Evolutionary conservation across 2,888 invertebrate genomes (phyloP).

Genomic region (Antitype chi): DNA sequence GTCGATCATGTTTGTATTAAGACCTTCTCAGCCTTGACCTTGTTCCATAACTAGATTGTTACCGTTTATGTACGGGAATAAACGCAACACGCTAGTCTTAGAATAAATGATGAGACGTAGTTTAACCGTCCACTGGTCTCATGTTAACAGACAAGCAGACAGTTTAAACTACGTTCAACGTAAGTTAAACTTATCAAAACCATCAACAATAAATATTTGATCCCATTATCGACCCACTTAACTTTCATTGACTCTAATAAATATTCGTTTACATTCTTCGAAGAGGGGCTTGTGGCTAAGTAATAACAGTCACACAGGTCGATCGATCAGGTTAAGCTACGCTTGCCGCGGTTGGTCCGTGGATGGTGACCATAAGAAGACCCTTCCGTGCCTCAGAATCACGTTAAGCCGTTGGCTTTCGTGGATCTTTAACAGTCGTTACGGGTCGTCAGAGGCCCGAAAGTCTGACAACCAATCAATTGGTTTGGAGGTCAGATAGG

Average conservation of each 20-base stretch:
- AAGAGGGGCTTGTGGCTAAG: background rate
- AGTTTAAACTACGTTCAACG: background rate
- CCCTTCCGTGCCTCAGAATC: no score
- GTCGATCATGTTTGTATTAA: conserved; percentile 13
- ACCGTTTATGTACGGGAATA: conserved; percentile 1
- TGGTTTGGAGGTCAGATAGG: no score
- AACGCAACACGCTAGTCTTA: background rate
- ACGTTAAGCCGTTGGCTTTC: no score
- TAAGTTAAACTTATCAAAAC: background rate
- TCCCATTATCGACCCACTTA: background rate
- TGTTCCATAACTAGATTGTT: background rate
- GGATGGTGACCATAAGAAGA: no score
- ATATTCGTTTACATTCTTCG: background rate
- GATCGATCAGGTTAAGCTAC: no score
- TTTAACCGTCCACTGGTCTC: background rate
- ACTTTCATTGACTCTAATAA: background rate
- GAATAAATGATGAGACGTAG: background rate
- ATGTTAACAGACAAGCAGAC: background rate
- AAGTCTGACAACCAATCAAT: no score
- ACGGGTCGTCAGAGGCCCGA: no score
- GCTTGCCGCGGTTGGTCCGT: no score
- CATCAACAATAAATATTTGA: background rate
- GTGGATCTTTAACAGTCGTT: no score
- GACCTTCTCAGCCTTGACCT: conserved; percentile 14
- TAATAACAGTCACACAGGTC: no score